A percentile compares a stretch with the other conserved stretches of the same genome.
Conservation (phyloP, 2,797 vertebrate species). For the Mionectes olivaceus region DNA sequence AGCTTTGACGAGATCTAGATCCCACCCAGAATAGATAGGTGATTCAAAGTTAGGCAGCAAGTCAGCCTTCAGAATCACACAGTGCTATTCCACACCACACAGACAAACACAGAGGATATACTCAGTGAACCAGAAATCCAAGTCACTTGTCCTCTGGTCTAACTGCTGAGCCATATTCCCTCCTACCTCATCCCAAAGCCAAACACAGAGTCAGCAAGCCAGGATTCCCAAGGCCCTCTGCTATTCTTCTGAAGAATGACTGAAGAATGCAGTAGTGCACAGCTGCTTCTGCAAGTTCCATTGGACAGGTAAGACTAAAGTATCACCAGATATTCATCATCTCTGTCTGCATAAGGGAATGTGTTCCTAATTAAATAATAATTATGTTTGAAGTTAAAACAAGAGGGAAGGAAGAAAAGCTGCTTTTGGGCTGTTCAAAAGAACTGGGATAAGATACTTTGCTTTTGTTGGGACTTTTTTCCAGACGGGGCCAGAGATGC, state of each 20-base stretch:
- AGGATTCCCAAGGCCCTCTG: not conserved
- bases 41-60: not conserved
- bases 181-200: not conserved
- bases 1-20: not conserved
- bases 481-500: not conserved
- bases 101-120: not conserved
- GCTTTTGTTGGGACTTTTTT: not conserved
- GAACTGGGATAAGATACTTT: not conserved
- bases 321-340: not conserved
- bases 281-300: not conserved
- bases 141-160: not conserved
- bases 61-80: not conserved
- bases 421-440: conserved; percentile 3
- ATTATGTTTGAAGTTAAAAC: conserved; percentile 20
- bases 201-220: not conserved
- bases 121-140: not conserved
- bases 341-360: not conserved
- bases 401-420: not conserved
- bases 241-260: not conserved
- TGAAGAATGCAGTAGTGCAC: not conserved
- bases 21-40: not conserved
- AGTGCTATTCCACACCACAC: not conserved
- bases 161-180: not conserved
- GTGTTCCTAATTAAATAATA: not conserved
- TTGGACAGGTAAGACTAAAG: not conserved